Base-by-base conservation (phyloP, 2,888 invertebrate species). In the Cephalotes varians region DNA sequence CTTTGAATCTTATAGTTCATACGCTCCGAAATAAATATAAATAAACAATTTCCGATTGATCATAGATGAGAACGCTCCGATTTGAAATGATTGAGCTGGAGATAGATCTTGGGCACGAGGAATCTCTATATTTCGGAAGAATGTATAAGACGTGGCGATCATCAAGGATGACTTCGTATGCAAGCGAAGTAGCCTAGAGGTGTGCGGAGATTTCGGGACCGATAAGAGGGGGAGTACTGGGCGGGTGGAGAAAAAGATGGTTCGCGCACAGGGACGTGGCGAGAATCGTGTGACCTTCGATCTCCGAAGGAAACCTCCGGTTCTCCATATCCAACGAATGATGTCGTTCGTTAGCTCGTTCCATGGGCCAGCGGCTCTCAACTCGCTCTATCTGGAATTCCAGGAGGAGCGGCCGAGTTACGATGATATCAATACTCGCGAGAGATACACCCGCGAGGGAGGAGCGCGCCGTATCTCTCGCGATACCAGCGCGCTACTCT, bases 311-410 rank as follows among this genome's bases (percentile, higher is more conserved):
- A 89, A 86, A 90, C 86, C 82, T 73, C 83, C 80, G 82, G 76
- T 82, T 88, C 77, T 79, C 87, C 90, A 84, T 90, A 84, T 90
- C 84, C 85, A 85, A 87, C 84, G 87, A 88, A 83, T 69, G 85
- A 90, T 82, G 87, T 87, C 86, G 85, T 90, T 86, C 86, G 91
- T 91, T 87, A 88, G 81, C 84, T 88, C 67, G 86, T 81, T 72
- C 79, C 83, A 69, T 51, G 21, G 69, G 28, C 12, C 81, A 88
- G 88, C 18, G 89, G 69, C 79, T 83, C 90, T 90, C 89, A 90
- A 80, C 73, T 31, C 15, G 54, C n/a, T 9, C 44, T 7, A 25
- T 40, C 31, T 65, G n/a, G 81, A 83, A 80, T 89, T 90, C 85
- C 83, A 74, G 51, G 85, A 73, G 86, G 56, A 60, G 34, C 69